Base-by-base conservation (phyloP, 2,888 invertebrate species). In the Dascillus cervinus region DNA sequence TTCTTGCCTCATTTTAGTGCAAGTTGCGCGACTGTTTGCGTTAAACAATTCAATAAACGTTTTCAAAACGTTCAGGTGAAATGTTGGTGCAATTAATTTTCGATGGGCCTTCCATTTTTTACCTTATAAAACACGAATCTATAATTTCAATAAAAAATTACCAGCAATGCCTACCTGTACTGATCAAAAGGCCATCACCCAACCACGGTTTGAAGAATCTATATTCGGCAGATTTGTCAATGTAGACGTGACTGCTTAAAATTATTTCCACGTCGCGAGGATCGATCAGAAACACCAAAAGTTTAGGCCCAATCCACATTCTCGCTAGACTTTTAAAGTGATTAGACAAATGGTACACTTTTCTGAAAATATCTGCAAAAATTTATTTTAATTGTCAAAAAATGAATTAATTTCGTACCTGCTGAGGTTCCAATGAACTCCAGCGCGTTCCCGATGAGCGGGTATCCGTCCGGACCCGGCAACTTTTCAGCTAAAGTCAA, bases 1-100 rank as follows among this genome's bases (percentile, higher is more conserved):
- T 61, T 83, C 82, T 48, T 77, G 75, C 60, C 75, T 75, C 62
- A 86, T 66, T 55, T 79, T 83, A 34, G 76, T 73, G 3, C 86
- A 82, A 3, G 84, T 82, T 32, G 78, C 74, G 24, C 74, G 72
- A 22, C 85, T 85, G 66, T 87, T 87, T 40, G 80, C 82, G 57
- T 88, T 87, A 69, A 88, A 88, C 17, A 87, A 68, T 55, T 84
- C 83, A 52, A 88, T 83, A 68, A 88, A 88, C 49, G 84, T 83
- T 70, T 87, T 87, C 48, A 88, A 66, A 1, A 88, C 85, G 63
- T 88, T 88, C 64, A 88, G 70, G 58, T 88, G 87, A 78, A 88
- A 88, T 41, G 87, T 87, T 24, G 88, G 88, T 5, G 88, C 87
- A 46, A 88, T 88, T 46, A 88, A 67, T 67, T 87, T 87, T 49